These are phyloP conservation scores for Rhimphoctona megacephalus DNA, from an alignment of 2,888 invertebrate species.

Conservation along the genomic window DNA sequence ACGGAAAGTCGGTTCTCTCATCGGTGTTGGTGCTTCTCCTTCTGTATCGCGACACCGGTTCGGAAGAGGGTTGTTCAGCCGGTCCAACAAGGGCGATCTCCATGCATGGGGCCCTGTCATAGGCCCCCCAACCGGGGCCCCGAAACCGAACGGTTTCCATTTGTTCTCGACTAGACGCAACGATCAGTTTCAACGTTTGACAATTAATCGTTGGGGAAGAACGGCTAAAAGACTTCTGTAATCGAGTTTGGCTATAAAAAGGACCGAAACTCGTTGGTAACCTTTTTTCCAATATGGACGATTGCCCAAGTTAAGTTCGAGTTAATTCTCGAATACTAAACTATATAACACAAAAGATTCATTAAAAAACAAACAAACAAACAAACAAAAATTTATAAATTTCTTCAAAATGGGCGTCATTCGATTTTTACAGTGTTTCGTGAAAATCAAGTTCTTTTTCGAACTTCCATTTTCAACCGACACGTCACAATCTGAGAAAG, in stretches of 20 bases:
- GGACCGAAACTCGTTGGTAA: conserved; percentile 29
- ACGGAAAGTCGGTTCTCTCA: conserved; percentile 39
- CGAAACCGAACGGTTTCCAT: conserved; percentile 3
- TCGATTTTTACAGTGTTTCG: neutral
- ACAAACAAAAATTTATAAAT: neutral
- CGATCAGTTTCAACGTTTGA: conserved; percentile 26
- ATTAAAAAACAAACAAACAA: neutral
- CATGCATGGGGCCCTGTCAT: neutral
- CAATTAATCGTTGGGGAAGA: conserved; percentile 8
- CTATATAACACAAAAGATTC: neutral
- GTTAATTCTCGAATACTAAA: neutral
- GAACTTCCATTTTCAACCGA: neutral
- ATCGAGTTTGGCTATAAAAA: conserved; percentile 37
- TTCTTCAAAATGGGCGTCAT: too few relatives aligned
- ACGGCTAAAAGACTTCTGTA: neutral
- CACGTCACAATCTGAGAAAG: neutral
- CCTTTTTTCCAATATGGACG: neutral
- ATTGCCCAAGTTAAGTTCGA: neutral
- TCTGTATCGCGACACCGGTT: conserved; percentile 19
- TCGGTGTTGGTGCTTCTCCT: conserved; percentile 9
- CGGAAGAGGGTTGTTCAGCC: conserved; percentile 21
- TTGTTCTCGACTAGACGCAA: neutral
- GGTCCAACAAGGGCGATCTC: conserved; percentile 6
- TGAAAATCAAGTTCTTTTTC: neutral
- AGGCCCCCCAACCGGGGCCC: neutral